Conservation (phyloP, 2,888 invertebrate species). For the Cosmorhoe ocellata region DNA sequence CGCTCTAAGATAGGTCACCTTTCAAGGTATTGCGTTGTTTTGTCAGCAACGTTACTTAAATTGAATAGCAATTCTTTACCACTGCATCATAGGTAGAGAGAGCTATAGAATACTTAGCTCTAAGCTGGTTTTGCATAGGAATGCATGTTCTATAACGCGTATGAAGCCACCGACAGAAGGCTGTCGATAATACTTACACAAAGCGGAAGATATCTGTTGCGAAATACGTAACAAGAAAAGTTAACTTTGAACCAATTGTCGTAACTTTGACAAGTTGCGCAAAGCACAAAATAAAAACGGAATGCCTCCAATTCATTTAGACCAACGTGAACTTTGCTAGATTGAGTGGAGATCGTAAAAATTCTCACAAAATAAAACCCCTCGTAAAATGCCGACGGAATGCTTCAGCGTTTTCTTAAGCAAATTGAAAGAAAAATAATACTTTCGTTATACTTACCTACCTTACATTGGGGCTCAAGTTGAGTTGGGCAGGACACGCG, state of each 20-base stretch:
- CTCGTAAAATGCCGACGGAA: conserved; percentile 13
- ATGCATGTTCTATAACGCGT: no score
- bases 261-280: no score
- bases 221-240: no score
- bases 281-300: conserved; percentile 13
- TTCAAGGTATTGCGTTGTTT: conserved; percentile 13
- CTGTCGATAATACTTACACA: no score
- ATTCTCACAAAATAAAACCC: conserved; percentile 15
- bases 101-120: no score
- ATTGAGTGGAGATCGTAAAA: conserved; percentile 24
- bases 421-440: conserved; percentile 26
- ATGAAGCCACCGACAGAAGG: no score
- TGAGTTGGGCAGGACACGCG: no score
- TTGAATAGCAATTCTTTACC: conserved; percentile 12
- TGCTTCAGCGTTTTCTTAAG: conserved; percentile 6
- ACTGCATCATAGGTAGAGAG: conserved; percentile 3
- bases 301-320: conserved; percentile 18
- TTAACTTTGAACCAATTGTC: no score
- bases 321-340: conserved; percentile 19
- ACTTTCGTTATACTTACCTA: conserved; percentile 10
- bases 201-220: no score
- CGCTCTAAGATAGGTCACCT: conserved; percentile 13
- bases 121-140: no score
- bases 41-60: conserved; percentile 10
- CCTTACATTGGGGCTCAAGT: no score